Conservation (phyloP, 2,888 invertebrate species). For the Drosophila suboccidentalis region DNA sequence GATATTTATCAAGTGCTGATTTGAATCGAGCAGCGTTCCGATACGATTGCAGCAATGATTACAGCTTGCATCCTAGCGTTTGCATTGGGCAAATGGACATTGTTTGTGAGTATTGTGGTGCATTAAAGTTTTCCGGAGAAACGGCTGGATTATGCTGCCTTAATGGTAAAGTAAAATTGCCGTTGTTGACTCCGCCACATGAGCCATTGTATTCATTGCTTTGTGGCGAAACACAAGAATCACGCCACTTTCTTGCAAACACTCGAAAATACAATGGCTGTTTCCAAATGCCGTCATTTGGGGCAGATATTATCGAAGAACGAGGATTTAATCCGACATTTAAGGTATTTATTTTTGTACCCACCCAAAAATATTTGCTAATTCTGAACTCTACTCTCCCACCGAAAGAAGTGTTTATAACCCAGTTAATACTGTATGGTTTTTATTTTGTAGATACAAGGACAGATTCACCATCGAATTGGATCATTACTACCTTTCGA, state of each 20-base stretch:
- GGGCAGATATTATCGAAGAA: no score
- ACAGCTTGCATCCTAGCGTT: background rate
- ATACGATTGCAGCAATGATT: background rate
- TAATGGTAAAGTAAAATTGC: background rate
- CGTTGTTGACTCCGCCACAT: background rate
- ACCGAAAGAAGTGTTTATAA: no score
- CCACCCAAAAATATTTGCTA: no score
- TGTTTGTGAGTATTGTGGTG: background rate
- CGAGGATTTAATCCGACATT: no score
- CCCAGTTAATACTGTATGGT: no score
- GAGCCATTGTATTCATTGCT: background rate
- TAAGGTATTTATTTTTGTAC: background rate
- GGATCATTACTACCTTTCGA: background rate
- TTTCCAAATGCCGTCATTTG: no score
- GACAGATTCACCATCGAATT: background rate
- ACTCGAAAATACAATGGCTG: no score
- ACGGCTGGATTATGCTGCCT: background rate
- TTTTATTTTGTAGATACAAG: background rate
- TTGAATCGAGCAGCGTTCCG: background rate
- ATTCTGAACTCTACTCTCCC: no score
- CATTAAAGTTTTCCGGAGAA: constrained; percentile 1
- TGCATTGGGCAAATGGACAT: background rate
- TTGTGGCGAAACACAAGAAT: background rate
- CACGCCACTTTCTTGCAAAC: no score
- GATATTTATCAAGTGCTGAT: no score